Base-by-base conservation (phyloP, 1,140 invertebrate species). In the Holcopasites calliopsidis region DNA sequence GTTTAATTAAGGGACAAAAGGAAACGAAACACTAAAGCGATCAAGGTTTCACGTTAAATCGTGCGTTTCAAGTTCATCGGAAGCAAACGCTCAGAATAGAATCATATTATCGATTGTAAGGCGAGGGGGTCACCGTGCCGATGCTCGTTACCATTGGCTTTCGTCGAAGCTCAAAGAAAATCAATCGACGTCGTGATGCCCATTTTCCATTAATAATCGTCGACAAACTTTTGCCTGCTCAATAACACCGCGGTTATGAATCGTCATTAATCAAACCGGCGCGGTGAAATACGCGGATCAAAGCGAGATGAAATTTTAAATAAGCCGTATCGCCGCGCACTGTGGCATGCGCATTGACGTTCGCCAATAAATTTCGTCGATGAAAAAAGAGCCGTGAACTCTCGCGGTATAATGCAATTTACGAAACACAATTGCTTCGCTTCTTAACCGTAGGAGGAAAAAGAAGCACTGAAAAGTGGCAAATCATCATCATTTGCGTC, bases 401-500 rank as follows among this genome's bases (percentile, higher is more conserved):
- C 21, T n/a, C 21, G 18, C 16, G 5, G n/a, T n/a, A 21, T 31
- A 58, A 47, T 38, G 69, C 23, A 40, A 72, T 62, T 54, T 38
- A 42, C 47, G 38, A 13, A 8, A 23, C 58, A 68, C 44, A 21
- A 49, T 76, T 26, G 44, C 21, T n/a, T 35, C 6, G 38, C 35
- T 54, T 52, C 42, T 38, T 26, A 40, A 49, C 60, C 55, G 7
- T 28, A 38, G 60, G 18, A 26, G 21, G 28, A 42, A 79, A 71
- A 71, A 50, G 16, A 76, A 69, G 21, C 44, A 40, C 33, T 33
- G 57, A 77, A 57, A n/a, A 78, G 78, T 78, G 33, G 76, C 79
- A 21, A 83, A 74, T 83, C 79, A 82, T 77, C 73, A 26, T 77
- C 57, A 76, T 76, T 76, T 54, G 66, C 65, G 57, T 76, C 54